Conservation (phyloP, 2,888 invertebrate genomes). For the Rhamnusium bicolor region DNA sequence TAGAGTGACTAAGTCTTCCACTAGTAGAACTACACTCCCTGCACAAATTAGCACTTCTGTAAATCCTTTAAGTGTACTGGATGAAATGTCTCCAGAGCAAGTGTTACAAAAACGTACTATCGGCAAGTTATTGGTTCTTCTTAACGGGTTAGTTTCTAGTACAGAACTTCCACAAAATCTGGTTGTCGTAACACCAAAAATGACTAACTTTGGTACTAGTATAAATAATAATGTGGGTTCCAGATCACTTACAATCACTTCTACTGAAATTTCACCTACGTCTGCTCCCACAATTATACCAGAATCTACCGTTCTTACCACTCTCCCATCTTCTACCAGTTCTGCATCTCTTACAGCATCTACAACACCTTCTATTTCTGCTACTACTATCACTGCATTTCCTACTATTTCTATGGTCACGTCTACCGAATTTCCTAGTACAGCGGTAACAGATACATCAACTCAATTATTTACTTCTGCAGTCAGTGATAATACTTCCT, state of each 20-base stretch:
- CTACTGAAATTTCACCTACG: slow-evolving; percentile 1
- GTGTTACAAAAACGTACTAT: slow-evolving; percentile 66
- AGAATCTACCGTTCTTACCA: slow-evolving; percentile 17
- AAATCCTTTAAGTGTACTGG: slow-evolving; percentile 64
- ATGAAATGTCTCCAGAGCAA: slow-evolving; percentile 64
- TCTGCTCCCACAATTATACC: not conserved
- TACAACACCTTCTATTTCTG: not conserved
- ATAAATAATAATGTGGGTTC: slow-evolving; percentile 11
- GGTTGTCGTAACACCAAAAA: slow-evolving; percentile 66
- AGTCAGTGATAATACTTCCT: not conserved
- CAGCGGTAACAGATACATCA: not conserved
- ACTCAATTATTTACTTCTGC: slow-evolving; percentile 52
- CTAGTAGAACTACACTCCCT: slow-evolving; percentile 57
- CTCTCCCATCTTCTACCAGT: slow-evolving; percentile 1
- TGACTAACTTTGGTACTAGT: slow-evolving; percentile 39
- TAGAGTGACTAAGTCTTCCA: slow-evolving; percentile 60
- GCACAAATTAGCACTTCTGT: slow-evolving; percentile 61
- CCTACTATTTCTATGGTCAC: slow-evolving; percentile 26
- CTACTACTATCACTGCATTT: slow-evolving; percentile 23
- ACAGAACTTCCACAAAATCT: slow-evolving; percentile 53
- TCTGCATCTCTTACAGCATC: not conserved
- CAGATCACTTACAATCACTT: slow-evolving; percentile 1
- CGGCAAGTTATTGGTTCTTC: slow-evolving; percentile 64
- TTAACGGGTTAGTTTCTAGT: slow-evolving; percentile 68
- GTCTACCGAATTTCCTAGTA: slow-evolving; percentile 7